Evolutionary conservation across 1,140 invertebrate genomes (phyloP).

Genomic region (Euwallacea similis): DNA sequence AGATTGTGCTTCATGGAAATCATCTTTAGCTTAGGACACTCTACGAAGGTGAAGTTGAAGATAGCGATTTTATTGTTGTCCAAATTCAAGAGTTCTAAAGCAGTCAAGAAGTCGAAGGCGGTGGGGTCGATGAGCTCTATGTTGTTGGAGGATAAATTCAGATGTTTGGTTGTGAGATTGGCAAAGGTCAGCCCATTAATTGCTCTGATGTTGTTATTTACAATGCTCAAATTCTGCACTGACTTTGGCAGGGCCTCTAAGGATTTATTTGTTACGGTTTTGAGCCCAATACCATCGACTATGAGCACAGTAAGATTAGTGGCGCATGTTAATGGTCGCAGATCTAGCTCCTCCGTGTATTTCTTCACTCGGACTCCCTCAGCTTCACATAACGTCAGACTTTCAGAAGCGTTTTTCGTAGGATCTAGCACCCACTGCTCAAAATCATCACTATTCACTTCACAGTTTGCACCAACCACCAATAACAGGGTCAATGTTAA

Average conservation of each 20-base stretch:
- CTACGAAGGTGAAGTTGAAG: constrained; percentile 30
- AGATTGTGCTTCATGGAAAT: constrained; percentile 40
- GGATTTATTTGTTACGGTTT: constrained; percentile 30
- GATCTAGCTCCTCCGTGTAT: too few relatives aligned
- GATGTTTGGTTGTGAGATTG: constrained; percentile 28
- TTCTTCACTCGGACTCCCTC: too few relatives aligned
- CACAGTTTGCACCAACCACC: too few relatives aligned
- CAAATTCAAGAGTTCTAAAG: constrained; percentile 29
- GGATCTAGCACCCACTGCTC: too few relatives aligned
- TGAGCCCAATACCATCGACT: constrained; percentile 33
- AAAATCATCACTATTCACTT: too few relatives aligned
- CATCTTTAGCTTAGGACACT: constrained; percentile 27
- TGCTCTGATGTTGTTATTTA: constrained; percentile 29
- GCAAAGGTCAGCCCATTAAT: constrained; percentile 34
- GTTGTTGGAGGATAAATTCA: constrained; percentile 38
- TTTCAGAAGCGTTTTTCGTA: too few relatives aligned
- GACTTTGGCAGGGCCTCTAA: constrained; percentile 27
- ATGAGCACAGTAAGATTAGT: constrained; percentile 20
- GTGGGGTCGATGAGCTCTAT: constrained; percentile 25
- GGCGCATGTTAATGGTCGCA: not conserved
- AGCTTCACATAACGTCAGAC: too few relatives aligned
- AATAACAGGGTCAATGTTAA: too few relatives aligned
- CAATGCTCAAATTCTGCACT: constrained; percentile 36
- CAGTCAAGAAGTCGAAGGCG: constrained; percentile 42
- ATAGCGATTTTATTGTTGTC: constrained; percentile 39